Percentiles rank a stretch among this genome's conserved stretches.
Conservation (phyloP, 2,113 vertebrate genomes). For the Sphyrna mokarran region DNA sequence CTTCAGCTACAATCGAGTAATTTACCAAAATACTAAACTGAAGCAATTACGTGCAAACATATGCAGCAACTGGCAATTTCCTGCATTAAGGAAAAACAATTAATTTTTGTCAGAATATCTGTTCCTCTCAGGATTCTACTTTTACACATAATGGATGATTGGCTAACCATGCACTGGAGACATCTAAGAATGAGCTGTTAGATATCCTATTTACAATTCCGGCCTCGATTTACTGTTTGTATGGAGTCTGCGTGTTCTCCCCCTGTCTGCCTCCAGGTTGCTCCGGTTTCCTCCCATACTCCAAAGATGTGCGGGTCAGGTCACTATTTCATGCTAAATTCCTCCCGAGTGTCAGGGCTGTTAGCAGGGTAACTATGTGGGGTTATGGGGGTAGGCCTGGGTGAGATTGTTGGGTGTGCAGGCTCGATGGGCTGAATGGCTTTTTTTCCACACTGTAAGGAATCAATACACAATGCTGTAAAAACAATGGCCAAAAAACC, state of each 20-base stretch:
- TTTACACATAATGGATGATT: not conserved
- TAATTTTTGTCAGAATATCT: not conserved
- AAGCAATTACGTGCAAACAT: not conserved
- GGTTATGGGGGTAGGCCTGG: no score
- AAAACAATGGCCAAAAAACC: not conserved
- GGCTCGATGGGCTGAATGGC: no score
- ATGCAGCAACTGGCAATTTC: not conserved
- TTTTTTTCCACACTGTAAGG: no score
- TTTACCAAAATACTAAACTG: constrained; percentile 28
- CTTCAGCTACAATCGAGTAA: constrained; percentile 28
- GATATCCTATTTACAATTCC: not conserved
- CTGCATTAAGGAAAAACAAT: constrained; percentile 32
- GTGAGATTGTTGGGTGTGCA: no score
- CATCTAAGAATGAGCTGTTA: not conserved
- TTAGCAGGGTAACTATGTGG: no score
- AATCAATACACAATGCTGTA: not conserved
- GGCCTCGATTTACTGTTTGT: no score
- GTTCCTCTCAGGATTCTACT: not conserved
- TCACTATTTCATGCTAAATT: no score
- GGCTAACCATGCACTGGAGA: not conserved
- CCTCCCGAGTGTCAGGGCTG: no score
- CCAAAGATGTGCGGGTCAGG: no score
- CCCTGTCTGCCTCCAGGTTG: no score
- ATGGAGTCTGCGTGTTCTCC: no score
- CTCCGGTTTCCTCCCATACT: no score